Evolutionary conservation across 2,113 vertebrate genomes (phyloP).

Genomic region (Poeciliopsis occidentalis): DNA sequence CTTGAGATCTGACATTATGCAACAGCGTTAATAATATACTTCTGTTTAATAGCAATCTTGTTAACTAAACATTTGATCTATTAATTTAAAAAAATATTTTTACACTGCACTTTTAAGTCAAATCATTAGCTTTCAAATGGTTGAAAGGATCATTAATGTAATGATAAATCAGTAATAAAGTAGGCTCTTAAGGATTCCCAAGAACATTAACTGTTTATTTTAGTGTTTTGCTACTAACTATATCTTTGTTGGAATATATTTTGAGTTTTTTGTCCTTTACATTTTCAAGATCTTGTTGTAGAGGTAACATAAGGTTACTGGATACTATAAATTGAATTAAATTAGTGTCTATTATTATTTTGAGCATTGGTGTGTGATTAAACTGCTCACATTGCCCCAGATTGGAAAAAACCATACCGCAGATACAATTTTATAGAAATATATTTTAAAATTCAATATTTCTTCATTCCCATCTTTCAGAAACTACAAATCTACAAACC

Average conservation of each 20-base stretch:
- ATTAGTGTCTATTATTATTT: too few relatives aligned
- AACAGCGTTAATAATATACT: slow-evolving; percentile 10
- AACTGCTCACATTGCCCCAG: too few relatives aligned
- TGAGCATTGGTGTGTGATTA: not conserved
- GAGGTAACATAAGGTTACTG: too few relatives aligned
- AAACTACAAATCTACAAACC: too few relatives aligned
- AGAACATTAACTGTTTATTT: not conserved
- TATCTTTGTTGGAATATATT: not conserved
- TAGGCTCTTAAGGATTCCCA: not conserved
- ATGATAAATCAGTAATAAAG: too few relatives aligned
- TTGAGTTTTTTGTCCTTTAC: not conserved
- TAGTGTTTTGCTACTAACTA: not conserved
- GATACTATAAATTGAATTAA: too few relatives aligned
- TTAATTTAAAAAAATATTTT: not conserved
- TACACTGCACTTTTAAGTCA: not conserved
- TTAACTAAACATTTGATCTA: not conserved
- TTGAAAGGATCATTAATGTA: too few relatives aligned
- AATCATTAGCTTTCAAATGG: not conserved
- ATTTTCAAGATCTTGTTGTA: too few relatives aligned
- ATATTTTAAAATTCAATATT: too few relatives aligned
- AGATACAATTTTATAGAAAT: too few relatives aligned
- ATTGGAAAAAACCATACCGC: too few relatives aligned
- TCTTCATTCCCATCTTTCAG: too few relatives aligned
- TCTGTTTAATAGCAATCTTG: not conserved
- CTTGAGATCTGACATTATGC: slow-evolving; percentile 44